These are phyloP conservation scores for Synergus itoensis DNA, from an alignment of 2,888 invertebrate genomes.

Conservation along the genomic window DNA sequence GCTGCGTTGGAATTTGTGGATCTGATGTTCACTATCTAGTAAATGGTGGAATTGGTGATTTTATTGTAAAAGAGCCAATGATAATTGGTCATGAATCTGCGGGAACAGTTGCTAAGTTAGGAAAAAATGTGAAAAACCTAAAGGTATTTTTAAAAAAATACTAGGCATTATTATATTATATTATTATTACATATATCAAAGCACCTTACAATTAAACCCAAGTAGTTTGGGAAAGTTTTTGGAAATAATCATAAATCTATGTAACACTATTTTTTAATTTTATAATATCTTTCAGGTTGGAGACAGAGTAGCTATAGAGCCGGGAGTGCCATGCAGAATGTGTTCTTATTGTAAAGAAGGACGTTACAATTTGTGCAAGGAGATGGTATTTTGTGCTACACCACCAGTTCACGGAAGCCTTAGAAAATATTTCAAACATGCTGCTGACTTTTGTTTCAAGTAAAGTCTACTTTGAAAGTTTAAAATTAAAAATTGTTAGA, in stretches of 20 bases:
- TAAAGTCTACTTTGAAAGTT: constrained; percentile 72
- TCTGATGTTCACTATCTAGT: constrained; percentile 96
- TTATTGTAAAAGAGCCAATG: constrained; percentile 93
- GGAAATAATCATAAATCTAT: neutral
- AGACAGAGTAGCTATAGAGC: constrained; percentile 96
- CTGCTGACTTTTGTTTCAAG: constrained; percentile 94
- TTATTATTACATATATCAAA: neutral
- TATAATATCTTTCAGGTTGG: constrained; percentile 79
- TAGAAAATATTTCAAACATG: constrained; percentile 91
- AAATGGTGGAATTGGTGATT: constrained; percentile 91
- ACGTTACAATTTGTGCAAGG: constrained; percentile 93
- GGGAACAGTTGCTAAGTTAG: constrained; percentile 88
- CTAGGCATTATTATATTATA: neutral
- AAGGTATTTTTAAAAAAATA: constrained; percentile 77
- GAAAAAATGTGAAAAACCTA: constrained; percentile 84
- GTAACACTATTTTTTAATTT: neutral
- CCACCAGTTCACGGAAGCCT: constrained; percentile 96
- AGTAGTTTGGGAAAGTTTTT: constrained; percentile 46
- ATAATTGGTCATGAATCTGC: constrained; percentile 96
- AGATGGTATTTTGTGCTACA: constrained; percentile 95
- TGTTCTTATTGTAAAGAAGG: constrained; percentile 94
- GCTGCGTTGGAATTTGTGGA: constrained; percentile 97
- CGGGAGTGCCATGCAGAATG: constrained; percentile 91
- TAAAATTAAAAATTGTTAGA: no score
- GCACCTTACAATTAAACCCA: constrained; percentile 61